Base-by-base conservation (phyloP, 2,797 vertebrate genomes). In the Hozukius guyotensis region DNA sequence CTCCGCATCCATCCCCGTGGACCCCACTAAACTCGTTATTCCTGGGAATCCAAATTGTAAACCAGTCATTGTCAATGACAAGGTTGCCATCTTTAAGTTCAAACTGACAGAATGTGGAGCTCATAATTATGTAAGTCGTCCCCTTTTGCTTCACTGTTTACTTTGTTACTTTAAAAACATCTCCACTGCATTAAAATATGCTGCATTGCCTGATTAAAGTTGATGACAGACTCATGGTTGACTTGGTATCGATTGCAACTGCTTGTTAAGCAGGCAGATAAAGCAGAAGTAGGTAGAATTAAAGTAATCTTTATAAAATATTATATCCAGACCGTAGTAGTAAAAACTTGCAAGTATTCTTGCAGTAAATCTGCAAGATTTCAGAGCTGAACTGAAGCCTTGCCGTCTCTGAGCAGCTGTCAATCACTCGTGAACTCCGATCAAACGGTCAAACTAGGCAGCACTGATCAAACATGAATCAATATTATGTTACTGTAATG, bases 51-150 rank as follows among this genome's bases (percentile, higher is more conserved):
- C 72, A 7, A 8, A 53, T 6, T 96, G 95, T 81, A 90, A 84
- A 71, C 94, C 95, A 1, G 80, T 83, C 31, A 53, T 93, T 66
- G 52, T 83, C 20, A 93, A 89, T 22, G 13, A 83, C 0, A 34
- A 83, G 2, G 86, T 93, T 0, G 94, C 94, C 18, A 80, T 95
- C 84, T 96, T 91, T 73, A 95, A 94, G 70, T 94, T 95, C 66
- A 84, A 88, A 46, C 70, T 95, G 8, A 87, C 75, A 5, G 92
- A 94, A 34, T 96, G 95, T 89, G 94, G 95, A 20, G 18, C 83
- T 22, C 92, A 10, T 36, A 36, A 56, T 49, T 95, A 90, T 25
- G 95, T 95, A 79, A 95, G 95, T 94, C 25, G 4, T n/a, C 4
- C 2, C 16, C 3, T 38, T 29, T 38, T 53, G 6, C 9, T 34